phyloP scores from a whole-genome alignment of 2,113 vertebrate species.

The Lucifuga dentata region DNA sequence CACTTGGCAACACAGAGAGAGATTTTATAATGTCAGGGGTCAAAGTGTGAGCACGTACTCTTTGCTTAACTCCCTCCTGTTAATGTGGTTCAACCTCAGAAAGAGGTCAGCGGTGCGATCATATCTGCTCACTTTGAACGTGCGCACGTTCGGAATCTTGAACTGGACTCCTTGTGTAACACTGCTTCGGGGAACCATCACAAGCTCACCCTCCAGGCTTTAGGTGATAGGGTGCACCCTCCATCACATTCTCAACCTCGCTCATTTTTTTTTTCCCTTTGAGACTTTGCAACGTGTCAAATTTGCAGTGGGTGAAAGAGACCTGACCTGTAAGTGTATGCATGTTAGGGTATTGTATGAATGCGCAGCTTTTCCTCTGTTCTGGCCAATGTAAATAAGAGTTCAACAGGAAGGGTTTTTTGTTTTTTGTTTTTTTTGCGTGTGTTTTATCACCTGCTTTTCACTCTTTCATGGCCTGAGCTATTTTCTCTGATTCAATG shows the following conservation, averaged over 20 bases:
- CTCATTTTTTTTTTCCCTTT: constrained; percentile 25
- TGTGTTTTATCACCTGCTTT: constrained; percentile 26
- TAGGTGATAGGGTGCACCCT: constrained; percentile 37
- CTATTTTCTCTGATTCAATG: constrained; percentile 48
- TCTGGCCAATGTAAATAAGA: constrained; percentile 73
- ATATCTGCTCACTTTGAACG: constrained; percentile 35
- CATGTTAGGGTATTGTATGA: constrained; percentile 48
- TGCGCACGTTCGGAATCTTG: constrained; percentile 11
- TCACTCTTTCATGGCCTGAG: constrained; percentile 46
- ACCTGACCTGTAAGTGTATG: constrained; percentile 46
- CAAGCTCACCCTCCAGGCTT: constrained; percentile 50
- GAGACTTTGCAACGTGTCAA: constrained; percentile 68
- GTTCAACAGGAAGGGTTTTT: constrained; percentile 48
- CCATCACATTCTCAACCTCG: constrained; percentile 50
- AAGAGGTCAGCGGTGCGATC: constrained; percentile 23
- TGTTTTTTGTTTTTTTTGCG: constrained; percentile 32
- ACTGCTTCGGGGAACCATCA: constrained; percentile 72
- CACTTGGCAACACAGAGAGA: constrained; percentile 43
- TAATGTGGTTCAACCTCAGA: constrained; percentile 34
- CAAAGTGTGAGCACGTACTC: constrained; percentile 11
- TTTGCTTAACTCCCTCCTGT: constrained; percentile 35
- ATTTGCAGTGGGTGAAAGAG: constrained; percentile 53
- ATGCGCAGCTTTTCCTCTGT: constrained; percentile 61
- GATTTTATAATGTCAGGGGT: constrained; percentile 49
- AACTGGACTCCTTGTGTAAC: constrained; percentile 40